Percentiles rank a stretch among this genome's conserved stretches.
Conservation (phyloP, 2,113 vertebrate species). For the Galbula dea region DNA sequence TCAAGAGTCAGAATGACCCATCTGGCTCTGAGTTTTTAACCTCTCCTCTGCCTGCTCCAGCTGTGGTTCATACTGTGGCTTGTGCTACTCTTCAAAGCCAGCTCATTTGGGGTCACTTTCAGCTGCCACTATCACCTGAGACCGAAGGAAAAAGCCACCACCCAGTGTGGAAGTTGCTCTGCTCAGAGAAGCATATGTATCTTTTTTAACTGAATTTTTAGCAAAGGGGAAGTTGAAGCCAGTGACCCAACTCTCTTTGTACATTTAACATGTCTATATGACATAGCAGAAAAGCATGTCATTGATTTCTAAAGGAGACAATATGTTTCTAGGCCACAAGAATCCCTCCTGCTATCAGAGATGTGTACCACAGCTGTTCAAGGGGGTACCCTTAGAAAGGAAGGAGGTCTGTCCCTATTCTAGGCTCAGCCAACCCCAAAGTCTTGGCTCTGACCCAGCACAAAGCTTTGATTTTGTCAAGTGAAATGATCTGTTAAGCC, state of each 20-base stretch:
- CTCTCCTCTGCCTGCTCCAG: not conserved
- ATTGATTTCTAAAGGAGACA: not conserved
- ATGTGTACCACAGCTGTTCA: not conserved
- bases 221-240: not conserved
- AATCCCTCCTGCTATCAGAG: not conserved
- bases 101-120: conserved; percentile 8
- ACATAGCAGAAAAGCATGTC: not conserved
- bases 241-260: not conserved
- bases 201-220: not conserved
- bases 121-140: conserved; percentile 31
- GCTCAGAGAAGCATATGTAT: not conserved
- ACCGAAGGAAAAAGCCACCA: not conserved
- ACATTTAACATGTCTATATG: not conserved
- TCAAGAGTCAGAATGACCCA: not conserved
- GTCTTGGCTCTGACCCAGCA: not conserved
- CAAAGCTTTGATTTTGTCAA: not conserved
- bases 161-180: not conserved
- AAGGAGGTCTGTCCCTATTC: not conserved
- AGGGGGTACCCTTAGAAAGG: not conserved
- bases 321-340: not conserved
- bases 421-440: rapidly evolving
- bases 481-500: not conserved
- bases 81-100: not conserved
- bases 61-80: conserved; percentile 2
- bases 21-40: conserved; percentile 20